These are phyloP conservation scores for Phania funesta DNA, from an alignment of 2,888 invertebrate genomes.

Conservation along the genomic window DNA sequence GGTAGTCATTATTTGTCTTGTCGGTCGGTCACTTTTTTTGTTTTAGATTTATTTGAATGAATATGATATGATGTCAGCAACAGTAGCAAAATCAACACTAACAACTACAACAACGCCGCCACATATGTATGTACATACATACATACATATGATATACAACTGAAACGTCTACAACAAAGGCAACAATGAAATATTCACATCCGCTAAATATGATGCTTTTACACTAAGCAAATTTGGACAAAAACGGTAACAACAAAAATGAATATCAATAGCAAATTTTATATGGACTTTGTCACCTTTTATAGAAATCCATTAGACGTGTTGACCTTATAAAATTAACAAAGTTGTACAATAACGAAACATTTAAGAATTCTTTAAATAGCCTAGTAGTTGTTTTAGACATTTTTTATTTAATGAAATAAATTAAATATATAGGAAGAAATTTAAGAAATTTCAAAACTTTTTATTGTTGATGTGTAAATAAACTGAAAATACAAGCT, in stretches of 20 bases:
- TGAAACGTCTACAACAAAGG: conserved; percentile 35
- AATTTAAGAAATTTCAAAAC: no score
- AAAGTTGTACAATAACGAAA: not conserved
- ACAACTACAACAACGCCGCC: conserved; percentile 27
- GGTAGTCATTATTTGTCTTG: conserved; percentile 38
- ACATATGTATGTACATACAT: not conserved
- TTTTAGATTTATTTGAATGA: conserved; percentile 58
- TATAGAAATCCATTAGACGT: not conserved
- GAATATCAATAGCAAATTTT: not conserved
- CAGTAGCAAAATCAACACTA: conserved; percentile 22
- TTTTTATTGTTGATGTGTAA: no score
- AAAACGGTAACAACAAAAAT: not conserved
- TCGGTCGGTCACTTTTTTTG: conserved; percentile 26
- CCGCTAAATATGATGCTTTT: conserved; percentile 63
- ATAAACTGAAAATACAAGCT: no score
- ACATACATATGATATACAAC: conserved; percentile 51
- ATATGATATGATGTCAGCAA: conserved; percentile 65
- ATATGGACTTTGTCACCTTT: conserved; percentile 59
- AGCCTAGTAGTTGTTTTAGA: not conserved
- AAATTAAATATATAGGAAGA: not conserved
- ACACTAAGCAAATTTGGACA: conserved; percentile 58
- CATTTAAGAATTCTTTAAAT: not conserved
- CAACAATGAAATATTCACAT: conserved; percentile 59
- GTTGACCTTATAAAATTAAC: not conserved
- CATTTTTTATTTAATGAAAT: no score